These are phyloP conservation scores for Notiomystis cincta DNA, from an alignment of 2,113 vertebrate species.

Conservation along the genomic window DNA sequence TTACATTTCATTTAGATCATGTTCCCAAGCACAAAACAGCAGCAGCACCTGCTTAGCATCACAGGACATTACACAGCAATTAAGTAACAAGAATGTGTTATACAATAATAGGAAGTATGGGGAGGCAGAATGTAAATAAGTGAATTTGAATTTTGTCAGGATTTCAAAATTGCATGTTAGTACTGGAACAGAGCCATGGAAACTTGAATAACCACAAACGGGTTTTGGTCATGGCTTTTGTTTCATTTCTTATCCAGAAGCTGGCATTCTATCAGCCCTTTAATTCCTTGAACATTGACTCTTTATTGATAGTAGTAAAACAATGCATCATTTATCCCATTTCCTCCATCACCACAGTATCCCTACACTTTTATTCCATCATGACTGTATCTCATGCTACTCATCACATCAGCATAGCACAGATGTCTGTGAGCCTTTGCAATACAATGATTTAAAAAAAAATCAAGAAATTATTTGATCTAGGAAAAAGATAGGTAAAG, in stretches of 20 bases:
- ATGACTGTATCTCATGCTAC: not conserved
- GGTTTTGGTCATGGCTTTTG: slow-evolving; percentile 36
- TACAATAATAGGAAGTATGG: slow-evolving; percentile 53
- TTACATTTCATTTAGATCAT: not conserved
- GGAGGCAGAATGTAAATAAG: slow-evolving; percentile 37
- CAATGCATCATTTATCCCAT: not conserved
- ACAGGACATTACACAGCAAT: not conserved
- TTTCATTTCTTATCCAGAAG: slow-evolving; percentile 23
- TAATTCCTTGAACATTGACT: slow-evolving; percentile 9
- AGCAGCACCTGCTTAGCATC: slow-evolving; percentile 17
- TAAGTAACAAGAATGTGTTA: slow-evolving; percentile 1
- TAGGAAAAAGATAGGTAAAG: not conserved
- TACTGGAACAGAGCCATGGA: slow-evolving; percentile 35
- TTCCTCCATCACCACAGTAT: not conserved
- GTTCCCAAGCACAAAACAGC: not conserved
- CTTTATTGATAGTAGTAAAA: not conserved
- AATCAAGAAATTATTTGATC: not conserved
- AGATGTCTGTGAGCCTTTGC: not conserved
- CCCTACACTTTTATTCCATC: not conserved
- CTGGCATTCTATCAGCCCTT: slow-evolving; percentile 3
- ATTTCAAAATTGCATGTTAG: slow-evolving; percentile 40
- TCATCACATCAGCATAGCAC: not conserved
- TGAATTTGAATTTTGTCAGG: slow-evolving; percentile 52
- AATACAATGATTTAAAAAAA: not conserved
- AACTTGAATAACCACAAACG: slow-evolving; percentile 45